Conservation (phyloP, 1,140 invertebrate genomes). For the Zaprionus taronus region DNA sequence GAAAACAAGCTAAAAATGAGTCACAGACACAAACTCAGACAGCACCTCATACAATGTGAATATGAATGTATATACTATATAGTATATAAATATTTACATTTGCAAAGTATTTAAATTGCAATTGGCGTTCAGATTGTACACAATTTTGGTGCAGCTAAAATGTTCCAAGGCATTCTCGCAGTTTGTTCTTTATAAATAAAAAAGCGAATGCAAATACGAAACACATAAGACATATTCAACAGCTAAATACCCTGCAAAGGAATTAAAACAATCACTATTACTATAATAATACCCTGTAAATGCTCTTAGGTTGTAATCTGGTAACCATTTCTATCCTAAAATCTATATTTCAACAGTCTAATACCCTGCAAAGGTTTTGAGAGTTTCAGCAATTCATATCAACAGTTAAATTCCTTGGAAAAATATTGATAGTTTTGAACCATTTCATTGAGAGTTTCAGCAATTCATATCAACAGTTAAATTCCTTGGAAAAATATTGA, state of each 20-base stretch:
- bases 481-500: no score
- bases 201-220: conserved; percentile 30
- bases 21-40: conserved; percentile 25
- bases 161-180: conserved; percentile 28
- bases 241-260: neutral
- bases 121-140: conserved; percentile 37
- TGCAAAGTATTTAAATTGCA: conserved; percentile 71
- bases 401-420: no score
- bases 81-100: conserved; percentile 48
- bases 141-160: conserved; percentile 34
- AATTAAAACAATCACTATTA: no score
- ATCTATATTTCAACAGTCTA: no score
- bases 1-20: conserved; percentile 59
- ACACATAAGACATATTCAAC: neutral
- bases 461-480: no score
- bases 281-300: no score
- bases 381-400: no score
- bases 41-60: conserved; percentile 34
- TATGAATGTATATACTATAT: conserved; percentile 5
- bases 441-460: no score
- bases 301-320: no score
- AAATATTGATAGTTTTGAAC: no score
- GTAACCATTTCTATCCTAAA: no score
- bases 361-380: no score
- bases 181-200: conserved; percentile 49